Evolutionary conservation across 2,888 invertebrate species (phyloP).

Genomic region (Eulithis testata): DNA sequence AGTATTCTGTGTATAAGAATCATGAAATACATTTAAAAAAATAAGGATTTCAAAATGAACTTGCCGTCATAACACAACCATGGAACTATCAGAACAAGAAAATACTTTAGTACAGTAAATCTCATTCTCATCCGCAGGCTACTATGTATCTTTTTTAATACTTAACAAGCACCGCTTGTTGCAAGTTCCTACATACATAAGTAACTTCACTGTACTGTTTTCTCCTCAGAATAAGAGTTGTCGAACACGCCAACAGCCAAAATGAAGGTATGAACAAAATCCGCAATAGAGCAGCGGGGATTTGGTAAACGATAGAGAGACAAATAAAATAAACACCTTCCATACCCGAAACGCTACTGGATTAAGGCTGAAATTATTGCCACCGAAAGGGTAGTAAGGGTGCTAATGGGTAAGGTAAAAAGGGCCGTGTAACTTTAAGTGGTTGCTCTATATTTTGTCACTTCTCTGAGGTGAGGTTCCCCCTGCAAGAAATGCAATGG

Average conservation of each 20-base stretch:
- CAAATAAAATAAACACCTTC: too few species aligned
- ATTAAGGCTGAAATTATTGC: too few species aligned
- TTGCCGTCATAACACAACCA: too few species aligned
- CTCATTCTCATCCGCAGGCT: slow-evolving; percentile 10
- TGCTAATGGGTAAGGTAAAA: too few species aligned
- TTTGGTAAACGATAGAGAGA: too few species aligned
- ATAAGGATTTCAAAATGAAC: too few species aligned
- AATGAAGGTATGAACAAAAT: slow-evolving; percentile 8
- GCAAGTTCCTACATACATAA: slow-evolving; percentile 35
- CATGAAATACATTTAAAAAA: too few species aligned
- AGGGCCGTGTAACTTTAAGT: too few species aligned
- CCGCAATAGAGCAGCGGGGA: too few species aligned
- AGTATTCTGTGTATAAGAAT: too few species aligned
- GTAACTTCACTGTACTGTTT: slow-evolving; percentile 32
- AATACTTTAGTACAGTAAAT: slow-evolving; percentile 5
- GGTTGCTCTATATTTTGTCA: not conserved
- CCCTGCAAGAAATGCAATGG: slow-evolving; percentile 32
- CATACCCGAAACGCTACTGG: not conserved
- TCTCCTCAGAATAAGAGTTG: slow-evolving; percentile 3
- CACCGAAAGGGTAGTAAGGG: too few species aligned
- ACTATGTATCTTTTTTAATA: slow-evolving; percentile 21
- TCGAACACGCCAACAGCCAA: not conserved
- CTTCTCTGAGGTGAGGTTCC: slow-evolving; percentile 6
- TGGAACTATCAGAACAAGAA: too few species aligned
- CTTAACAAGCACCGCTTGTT: slow-evolving; percentile 12